Evolutionary conservation across 2,888 invertebrate genomes (phyloP), one percentile per base, ranked within the genome.

Genomic region (Drosophila mercatorum): DNA sequence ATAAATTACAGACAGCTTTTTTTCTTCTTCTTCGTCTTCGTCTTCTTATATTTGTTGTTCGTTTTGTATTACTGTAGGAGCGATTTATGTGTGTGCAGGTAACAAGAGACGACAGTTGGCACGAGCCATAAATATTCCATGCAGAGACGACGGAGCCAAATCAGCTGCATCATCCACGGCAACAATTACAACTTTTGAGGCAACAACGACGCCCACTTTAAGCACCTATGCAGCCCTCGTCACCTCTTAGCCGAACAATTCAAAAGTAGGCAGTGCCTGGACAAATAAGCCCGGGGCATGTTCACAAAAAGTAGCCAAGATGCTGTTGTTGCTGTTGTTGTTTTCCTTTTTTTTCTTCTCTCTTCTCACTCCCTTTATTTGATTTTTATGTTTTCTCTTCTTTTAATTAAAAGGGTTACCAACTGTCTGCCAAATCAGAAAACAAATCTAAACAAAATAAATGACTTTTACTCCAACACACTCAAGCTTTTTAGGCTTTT

Each of bases 51-150:
- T 26, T 36, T 55, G 47, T 58, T 44, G 53, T 47, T 12, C 41
- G 61, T 69, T 28, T 58, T 59, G 43, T 65, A 51, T 65, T 49
- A 41, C 10, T 67, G 63, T 61, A 56, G 41, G 51, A 70, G 69
- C 73, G 69, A 79, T 70, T 76, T 80, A 64, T 79, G 73, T 75
- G 53, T 78, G 56, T 68, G 69, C 69, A 69, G 74, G 79, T 79
- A 83, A 81, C 81, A 71, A 79, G 78, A 80, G 78, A 85, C 83
- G 85, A 78, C 83, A 77, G 72, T 68, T 78, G 89, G 89, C 87
- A 89, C 87, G 89, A 87, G 89, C 88, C 89, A 87, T 83, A 88
- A 77, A 87, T 80, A 83, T 77, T 77, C 68, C 68, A 66, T 55
- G 68, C 53, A 64, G 82, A 73, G 82, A 73, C 71, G 68, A 73